Base-by-base conservation (phyloP, 2,797 vertebrate genomes). In the Alca torda region DNA sequence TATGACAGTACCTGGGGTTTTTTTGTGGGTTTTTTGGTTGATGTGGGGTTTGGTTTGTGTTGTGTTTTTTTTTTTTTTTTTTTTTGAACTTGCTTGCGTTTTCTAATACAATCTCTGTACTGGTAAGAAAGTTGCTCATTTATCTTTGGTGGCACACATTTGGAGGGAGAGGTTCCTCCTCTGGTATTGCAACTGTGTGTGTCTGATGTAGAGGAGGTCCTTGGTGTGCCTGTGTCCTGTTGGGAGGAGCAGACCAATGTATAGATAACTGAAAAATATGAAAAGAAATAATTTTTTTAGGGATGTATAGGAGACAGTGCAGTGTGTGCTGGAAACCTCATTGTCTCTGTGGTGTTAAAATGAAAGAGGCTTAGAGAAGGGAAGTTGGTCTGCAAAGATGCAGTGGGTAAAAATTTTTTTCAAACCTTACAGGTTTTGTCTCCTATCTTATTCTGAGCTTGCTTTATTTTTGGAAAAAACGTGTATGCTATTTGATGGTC, bases 11-110 rank as follows among this genome's bases (percentile, higher is more conserved):
- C 28, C 8, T 31, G 13, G 23, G 16, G 11, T 8, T 8, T 21
- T 21, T 46, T 23, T 59, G 46, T 63, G 9, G 0, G 0, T 3
- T 16, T 37, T 46, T 70, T 59, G 1, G 5, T 37, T 64, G 37
- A 17, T 64, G 24, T 37, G 35, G 54, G 31, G 31, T 19, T 54
- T 26, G 18, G 46, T 46, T n/a, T 43, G 73, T 63, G 8, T 5
- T 46, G 21, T 39, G 10, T 41, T 43, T 6, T 5, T 46, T 46
- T 41, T 12, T 41, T 24, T 35, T 10, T 14, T 3, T 37, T 33
- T 72, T 53, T 31, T 8, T 3, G 17, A 68, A 46, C 13, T 63
- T 69, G 16, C 26, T 78, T 37, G 23, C 6, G 57, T 73, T 57
- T 85, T 87, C 19, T 46, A 10, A 23, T 21, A 21, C 59, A 46